phyloP scores from a whole-genome alignment of 2,888 invertebrate genomes.

The Carcina quercana region DNA sequence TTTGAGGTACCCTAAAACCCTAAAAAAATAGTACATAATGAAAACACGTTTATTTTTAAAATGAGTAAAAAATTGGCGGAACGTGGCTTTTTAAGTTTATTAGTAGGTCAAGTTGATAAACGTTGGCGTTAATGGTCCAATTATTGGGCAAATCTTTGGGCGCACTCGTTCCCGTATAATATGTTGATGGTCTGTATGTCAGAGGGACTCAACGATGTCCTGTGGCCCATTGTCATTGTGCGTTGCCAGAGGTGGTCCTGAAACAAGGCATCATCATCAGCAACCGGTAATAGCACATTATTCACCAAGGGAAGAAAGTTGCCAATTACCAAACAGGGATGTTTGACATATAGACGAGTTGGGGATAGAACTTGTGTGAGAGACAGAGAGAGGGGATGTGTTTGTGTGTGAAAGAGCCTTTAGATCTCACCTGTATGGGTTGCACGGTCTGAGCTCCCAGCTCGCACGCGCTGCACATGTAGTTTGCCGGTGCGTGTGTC shows the following conservation, averaged over 20 bases:
- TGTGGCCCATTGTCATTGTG: constrained; percentile 44
- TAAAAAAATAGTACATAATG: too few species aligned
- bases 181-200: constrained; percentile 29
- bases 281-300: background rate
- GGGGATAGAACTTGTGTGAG: too few species aligned
- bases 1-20: too few species aligned
- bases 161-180: constrained; percentile 35
- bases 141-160: too few species aligned
- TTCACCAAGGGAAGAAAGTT: background rate
- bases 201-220: constrained; percentile 19
- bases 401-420: background rate
- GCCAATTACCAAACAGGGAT: background rate
- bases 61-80: too few species aligned
- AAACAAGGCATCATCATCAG: constrained; percentile 10
- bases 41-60: too few species aligned
- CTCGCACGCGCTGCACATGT: constrained; percentile 34
- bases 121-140: too few species aligned
- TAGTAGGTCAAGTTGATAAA: too few species aligned
- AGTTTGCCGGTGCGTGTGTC: constrained; percentile 54
- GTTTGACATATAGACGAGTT: background rate
- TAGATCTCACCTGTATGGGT: constrained; percentile 35
- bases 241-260: constrained; percentile 52
- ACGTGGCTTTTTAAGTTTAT: too few species aligned
- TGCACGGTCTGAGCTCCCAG: constrained; percentile 34
- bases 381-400: too few species aligned